These are phyloP conservation scores for Sterna hirundo DNA, from an alignment of 2,113 vertebrate genomes.

Conservation along the genomic window DNA sequence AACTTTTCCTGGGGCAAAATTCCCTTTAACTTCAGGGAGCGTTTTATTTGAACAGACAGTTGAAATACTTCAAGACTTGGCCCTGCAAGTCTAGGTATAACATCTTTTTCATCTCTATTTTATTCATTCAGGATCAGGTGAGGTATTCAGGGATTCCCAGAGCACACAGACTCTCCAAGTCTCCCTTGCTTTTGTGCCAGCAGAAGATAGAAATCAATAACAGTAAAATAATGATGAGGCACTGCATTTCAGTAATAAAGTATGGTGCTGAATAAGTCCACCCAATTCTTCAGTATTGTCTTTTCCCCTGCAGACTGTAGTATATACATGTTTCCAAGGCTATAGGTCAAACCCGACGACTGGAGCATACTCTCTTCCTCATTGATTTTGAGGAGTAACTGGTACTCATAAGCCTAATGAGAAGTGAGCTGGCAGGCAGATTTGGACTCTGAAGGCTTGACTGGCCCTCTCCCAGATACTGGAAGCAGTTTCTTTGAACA, in stretches of 20 bases:
- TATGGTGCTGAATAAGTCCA: not conserved
- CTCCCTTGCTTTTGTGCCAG: not conserved
- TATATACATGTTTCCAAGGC: not conserved
- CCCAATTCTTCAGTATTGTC: not conserved
- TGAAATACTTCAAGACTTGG: constrained; percentile 8
- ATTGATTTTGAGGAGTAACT: not conserved
- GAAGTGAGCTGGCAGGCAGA: not conserved
- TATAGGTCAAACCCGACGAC: not conserved
- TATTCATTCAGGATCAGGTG: not conserved
- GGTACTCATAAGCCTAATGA: not conserved
- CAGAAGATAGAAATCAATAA: constrained; percentile 42
- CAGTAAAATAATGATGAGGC: constrained; percentile 45
- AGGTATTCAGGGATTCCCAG: constrained; percentile 7
- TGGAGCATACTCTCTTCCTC: not conserved
- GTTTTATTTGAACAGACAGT: constrained; percentile 13
- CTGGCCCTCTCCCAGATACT: not conserved
- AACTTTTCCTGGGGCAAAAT: constrained; percentile 27
- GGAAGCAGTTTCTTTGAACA: not conserved
- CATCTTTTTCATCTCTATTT: constrained; percentile 13
- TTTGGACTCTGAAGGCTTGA: not conserved
- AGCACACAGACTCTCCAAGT: not conserved
- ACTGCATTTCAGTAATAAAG: not conserved
- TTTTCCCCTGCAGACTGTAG: not conserved
- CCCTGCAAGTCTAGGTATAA: not conserved
- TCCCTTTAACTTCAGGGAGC: not conserved